Conservation (phyloP, 2,888 invertebrate species). For the Exocentrus adspersus region DNA sequence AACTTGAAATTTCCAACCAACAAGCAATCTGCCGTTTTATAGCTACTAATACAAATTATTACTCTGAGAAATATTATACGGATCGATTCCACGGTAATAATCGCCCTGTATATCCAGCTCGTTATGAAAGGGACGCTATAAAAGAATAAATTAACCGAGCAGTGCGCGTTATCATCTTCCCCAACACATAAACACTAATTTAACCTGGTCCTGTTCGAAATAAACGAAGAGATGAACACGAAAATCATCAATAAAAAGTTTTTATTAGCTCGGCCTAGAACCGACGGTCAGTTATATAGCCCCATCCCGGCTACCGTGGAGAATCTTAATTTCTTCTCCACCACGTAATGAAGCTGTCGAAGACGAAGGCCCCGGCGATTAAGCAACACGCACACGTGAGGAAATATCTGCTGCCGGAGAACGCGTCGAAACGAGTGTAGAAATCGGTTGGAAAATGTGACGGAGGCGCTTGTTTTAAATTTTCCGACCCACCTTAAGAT, state of each 20-base stretch:
- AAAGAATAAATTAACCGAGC: neutral
- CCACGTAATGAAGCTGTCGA: conserved; percentile 15
- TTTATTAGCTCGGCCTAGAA: neutral
- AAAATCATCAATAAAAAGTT: conserved; percentile 2
- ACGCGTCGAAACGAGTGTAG: too few species aligned
- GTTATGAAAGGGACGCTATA: neutral
- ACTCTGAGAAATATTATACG: too few species aligned
- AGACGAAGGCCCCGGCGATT: neutral
- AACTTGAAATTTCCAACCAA: too few species aligned
- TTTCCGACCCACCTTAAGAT: too few species aligned
- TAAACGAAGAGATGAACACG: neutral
- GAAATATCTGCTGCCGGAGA: too few species aligned
- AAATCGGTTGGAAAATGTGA: too few species aligned
- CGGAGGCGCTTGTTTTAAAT: too few species aligned
- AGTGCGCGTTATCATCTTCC: neutral
- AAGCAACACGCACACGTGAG: too few species aligned
- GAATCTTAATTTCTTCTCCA: neutral
- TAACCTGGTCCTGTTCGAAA: neutral
- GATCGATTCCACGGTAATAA: neutral
- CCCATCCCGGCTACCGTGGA: conserved; percentile 5
- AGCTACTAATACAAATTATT: too few species aligned
- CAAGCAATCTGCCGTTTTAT: too few species aligned
- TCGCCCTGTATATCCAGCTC: neutral
- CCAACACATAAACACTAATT: neutral
- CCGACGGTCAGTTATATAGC: neutral